A percentile compares a stretch with the other conserved stretches of the same genome.
Evolutionary conservation across 1,140 invertebrate genomes (phyloP).

Genomic region (Aphidius gifuensis): DNA sequence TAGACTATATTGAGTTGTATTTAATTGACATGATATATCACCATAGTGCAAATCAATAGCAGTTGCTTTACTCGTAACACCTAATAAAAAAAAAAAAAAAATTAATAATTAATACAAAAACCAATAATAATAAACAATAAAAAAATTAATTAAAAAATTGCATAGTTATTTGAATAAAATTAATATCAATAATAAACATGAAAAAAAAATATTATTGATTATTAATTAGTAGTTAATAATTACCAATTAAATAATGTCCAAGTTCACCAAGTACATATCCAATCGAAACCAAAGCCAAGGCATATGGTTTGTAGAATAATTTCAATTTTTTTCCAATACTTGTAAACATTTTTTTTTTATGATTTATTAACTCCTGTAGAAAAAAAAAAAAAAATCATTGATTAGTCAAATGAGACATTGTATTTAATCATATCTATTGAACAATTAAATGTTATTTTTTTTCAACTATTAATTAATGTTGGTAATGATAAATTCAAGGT

Average conservation of each 20-base stretch:
- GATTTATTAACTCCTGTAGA: background rate
- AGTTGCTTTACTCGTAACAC: slow-evolving; percentile 78
- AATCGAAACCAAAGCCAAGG: slow-evolving; percentile 71
- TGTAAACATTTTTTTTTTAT: slow-evolving; percentile 38
- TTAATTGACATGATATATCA: slow-evolving; percentile 81
- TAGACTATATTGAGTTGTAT: slow-evolving; percentile 59
- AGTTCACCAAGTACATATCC: slow-evolving; percentile 82
- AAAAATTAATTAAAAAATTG: slow-evolving; percentile 4
- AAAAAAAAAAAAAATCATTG: slow-evolving; percentile 4
- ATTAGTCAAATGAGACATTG: background rate
- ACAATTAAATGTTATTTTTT: too few relatives aligned
- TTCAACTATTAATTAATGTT: too few relatives aligned
- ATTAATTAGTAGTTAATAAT: slow-evolving; percentile 28
- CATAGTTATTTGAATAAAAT: slow-evolving; percentile 2
- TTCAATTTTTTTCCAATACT: slow-evolving; percentile 61
- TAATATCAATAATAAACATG: background rate
- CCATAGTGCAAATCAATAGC: slow-evolving; percentile 83
- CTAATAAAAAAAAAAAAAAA: slow-evolving; percentile 34
- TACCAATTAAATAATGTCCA: slow-evolving; percentile 82
- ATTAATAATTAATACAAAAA: background rate
- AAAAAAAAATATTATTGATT: background rate
- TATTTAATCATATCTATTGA: too few relatives aligned
- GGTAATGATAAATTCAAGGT: too few relatives aligned
- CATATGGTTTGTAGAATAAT: slow-evolving; percentile 72
- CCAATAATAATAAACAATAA: background rate